Percentiles rank a stretch among this genome's conserved stretches.
These are phyloP conservation scores for Periparus ater DNA, from an alignment of 2,797 vertebrate genomes.

Conservation along the genomic window DNA sequence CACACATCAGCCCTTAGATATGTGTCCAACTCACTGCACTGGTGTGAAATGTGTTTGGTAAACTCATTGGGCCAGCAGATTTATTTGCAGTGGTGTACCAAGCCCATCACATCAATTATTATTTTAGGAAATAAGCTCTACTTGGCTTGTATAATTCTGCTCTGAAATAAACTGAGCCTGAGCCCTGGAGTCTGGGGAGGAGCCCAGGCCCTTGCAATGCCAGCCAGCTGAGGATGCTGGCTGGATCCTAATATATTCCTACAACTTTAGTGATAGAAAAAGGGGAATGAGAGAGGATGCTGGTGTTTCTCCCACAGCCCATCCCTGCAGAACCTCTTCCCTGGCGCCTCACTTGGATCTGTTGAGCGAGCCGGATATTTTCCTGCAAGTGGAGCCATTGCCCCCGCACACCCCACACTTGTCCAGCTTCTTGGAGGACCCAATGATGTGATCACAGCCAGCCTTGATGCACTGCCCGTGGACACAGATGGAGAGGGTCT, in stretches of 20 bases:
- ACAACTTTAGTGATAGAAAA: background rate
- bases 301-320: background rate
- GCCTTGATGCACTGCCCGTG: conserved; percentile 96
- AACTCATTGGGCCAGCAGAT: background rate
- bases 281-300: background rate
- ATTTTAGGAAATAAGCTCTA: background rate
- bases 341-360: conserved; percentile 82
- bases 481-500: conserved; percentile 93
- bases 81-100: fast-evolving
- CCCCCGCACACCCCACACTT: conserved; percentile 94
- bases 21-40: fast-evolving
- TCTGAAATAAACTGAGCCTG: background rate
- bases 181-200: background rate
- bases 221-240: background rate
- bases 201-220: background rate
- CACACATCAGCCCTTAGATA: background rate
- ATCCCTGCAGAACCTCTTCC: background rate
- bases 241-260: background rate
- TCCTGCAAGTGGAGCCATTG: conserved; percentile 86
- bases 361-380: conserved; percentile 89
- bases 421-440: conserved; percentile 90
- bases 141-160: background rate
- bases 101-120: background rate
- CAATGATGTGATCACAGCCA: conserved; percentile 91
- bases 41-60: background rate